Percentiles rank a stretch among this genome's conserved stretches.
phyloP scores from a whole-genome alignment of 2,113 vertebrate species.

The Puffinus mauretanicus region DNA sequence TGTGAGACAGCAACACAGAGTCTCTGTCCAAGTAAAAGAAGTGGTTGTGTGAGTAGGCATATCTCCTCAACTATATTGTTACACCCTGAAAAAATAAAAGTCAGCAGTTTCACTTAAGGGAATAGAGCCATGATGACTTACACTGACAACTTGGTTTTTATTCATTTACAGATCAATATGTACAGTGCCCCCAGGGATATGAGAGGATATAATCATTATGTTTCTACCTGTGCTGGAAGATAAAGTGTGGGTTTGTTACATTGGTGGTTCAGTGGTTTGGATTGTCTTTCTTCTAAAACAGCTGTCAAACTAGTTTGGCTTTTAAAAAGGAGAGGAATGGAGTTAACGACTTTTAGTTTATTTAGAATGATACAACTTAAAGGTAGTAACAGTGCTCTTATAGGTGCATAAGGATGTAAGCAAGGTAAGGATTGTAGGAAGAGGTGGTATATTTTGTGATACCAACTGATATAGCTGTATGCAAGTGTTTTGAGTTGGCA shows the following conservation, averaged over 20 bases:
- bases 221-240: background rate
- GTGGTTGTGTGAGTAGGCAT: background rate
- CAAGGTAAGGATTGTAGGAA: background rate
- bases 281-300: background rate
- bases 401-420: background rate
- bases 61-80: background rate
- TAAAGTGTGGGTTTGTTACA: background rate
- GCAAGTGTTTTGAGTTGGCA: accelerated
- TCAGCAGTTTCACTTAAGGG: background rate
- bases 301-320: background rate
- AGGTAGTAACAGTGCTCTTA: background rate
- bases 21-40: background rate
- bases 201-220: background rate
- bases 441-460: background rate
- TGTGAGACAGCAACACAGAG: background rate
- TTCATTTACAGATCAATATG: background rate
- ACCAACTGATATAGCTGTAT: background rate
- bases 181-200: background rate
- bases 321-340: background rate
- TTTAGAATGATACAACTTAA: background rate
- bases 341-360: background rate
- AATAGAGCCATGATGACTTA: background rate
- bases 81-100: background rate
- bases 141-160: accelerated
- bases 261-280: background rate